Base-by-base conservation (phyloP, 2,113 vertebrate genomes). In the Actinemys pallida region DNA sequence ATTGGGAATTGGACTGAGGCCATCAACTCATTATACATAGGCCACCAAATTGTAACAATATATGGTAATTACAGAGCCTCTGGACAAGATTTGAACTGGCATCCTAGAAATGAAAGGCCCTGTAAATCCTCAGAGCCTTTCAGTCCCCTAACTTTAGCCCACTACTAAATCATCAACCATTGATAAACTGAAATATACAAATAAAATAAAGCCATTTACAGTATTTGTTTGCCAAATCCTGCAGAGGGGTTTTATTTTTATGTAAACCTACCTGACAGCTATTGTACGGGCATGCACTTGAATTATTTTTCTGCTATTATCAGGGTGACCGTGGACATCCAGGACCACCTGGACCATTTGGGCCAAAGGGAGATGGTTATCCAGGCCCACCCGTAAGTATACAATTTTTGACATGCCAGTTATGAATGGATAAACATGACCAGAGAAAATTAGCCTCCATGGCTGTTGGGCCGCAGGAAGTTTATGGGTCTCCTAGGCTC, bases 331-430 rank as follows among this genome's bases (percentile, higher is more conserved):
- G 97, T 92, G 99, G 99, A 75, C 96, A 97, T 81, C 86, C 97
- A 62, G 99, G 99, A 91, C 98, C 92, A 82, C 95, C 95, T 0
- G 99, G 99, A 81, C 98, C 98, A 86, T 90, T 95, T 92, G 99
- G 99, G 53, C 98, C 98, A 90, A 99, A 99, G 98, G 99, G 99
- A 91, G 99, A 99, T 94, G 99, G 99, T 56, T 97, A 97, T 86
- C 98, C 98, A 0, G 99, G 99, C 89, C 98, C 98, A 93, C 91
- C 98, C 86, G 99, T 99, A 96, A 96, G 99, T 99, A 92, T 13
- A 57, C 27, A 7, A 19, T 59, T 81, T 57, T 81, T 85, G 84
- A 83, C 6, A 75, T 25, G 39, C 54, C 45, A 53, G 49, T 56
- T 90, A 9, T 84, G 47, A 93, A 88, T 11, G 80, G 81, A 65